Base-by-base conservation (phyloP, 1,140 invertebrate species). In the Pararge aegeria region DNA sequence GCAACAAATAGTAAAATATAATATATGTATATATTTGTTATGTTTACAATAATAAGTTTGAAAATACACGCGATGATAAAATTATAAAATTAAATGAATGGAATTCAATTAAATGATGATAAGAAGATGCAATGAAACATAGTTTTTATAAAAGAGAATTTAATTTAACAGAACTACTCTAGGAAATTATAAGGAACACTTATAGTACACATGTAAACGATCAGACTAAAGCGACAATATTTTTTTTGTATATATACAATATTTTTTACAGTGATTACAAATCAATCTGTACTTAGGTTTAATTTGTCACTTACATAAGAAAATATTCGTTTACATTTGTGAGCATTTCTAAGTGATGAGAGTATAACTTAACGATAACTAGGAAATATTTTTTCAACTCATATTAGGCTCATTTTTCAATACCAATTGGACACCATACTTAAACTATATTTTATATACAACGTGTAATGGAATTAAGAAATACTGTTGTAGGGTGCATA, bases 121-220 rank as follows among this genome's bases (percentile, higher is more conserved):
- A 51, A 51, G 55, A 46, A 30, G 21, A 40, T 24, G 52, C 56
- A 74, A 70, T 73, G 57, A 77, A 69, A 72, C 61, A 60, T 70
- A 55, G n/a, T 54, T 15, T 57, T 68, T 77, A 70, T 68, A 77
- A 70, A 72, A 74, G 70, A 77, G 69, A 72, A 61, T 68, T 75
- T 77, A 74, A 74, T 73, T 76, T 71, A 66, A 66, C 65, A 68
- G 70, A 73, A 58, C 73, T 76, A 73, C 54, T 65, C 71, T 73
- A 76, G 52, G 57, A 67, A 69, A 71, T 71, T 61, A 75, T 54
- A 63, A 77, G 68, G 71, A 77, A 72, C 71, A 74, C 71, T 73
- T 76, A 73, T 70, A 70, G 63, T 71, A 73, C 69, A 76, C 68
- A 72, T 64, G 61, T 55, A 76, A 64, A 71, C 29, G 50, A 70